Evolutionary conservation across 53 echinoderm and acorn worm species (phyloP).

Genomic region (Antedon mediterranea): DNA sequence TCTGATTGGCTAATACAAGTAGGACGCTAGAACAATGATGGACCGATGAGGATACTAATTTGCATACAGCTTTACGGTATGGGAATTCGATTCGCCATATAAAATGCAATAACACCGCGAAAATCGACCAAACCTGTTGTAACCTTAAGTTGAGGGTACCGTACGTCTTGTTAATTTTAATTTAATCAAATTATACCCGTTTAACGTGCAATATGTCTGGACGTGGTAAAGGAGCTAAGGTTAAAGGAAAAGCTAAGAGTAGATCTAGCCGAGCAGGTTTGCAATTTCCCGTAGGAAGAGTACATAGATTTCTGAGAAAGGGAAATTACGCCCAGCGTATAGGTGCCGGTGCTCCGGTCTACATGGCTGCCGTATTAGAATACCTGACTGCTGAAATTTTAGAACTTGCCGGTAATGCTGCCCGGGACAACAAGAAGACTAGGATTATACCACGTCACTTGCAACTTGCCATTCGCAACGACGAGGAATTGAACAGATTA

Average conservation of each 20-base stretch:
- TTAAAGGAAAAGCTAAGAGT: constrained; percentile 21
- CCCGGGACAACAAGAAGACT: constrained; percentile 73
- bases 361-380: constrained; percentile 51
- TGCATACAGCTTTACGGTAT: too few relatives aligned
- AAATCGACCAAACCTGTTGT: too few relatives aligned
- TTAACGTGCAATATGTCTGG: constrained; percentile 47
- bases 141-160: too few relatives aligned
- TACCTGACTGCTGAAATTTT: constrained; percentile 56
- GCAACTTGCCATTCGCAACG: constrained; percentile 66
- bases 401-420: constrained; percentile 73
- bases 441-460: constrained; percentile 60
- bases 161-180: too few relatives aligned
- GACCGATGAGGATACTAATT: too few relatives aligned
- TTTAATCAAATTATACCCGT: too few relatives aligned
- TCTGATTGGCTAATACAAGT: too few relatives aligned
- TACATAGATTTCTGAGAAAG: constrained; percentile 27
- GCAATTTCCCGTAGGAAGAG: constrained; percentile 38
- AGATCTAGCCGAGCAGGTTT: constrained; percentile 39
- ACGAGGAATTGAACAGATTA: constrained; percentile 62
- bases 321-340: constrained; percentile 36
- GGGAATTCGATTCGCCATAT: too few relatives aligned
- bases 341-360: constrained; percentile 49
- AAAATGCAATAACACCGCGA: too few relatives aligned
- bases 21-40: too few relatives aligned
- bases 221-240: constrained; percentile 62